Evolutionary conservation across 1,140 invertebrate genomes (phyloP).

Genomic region (Caenorhabditis briggsae): DNA sequence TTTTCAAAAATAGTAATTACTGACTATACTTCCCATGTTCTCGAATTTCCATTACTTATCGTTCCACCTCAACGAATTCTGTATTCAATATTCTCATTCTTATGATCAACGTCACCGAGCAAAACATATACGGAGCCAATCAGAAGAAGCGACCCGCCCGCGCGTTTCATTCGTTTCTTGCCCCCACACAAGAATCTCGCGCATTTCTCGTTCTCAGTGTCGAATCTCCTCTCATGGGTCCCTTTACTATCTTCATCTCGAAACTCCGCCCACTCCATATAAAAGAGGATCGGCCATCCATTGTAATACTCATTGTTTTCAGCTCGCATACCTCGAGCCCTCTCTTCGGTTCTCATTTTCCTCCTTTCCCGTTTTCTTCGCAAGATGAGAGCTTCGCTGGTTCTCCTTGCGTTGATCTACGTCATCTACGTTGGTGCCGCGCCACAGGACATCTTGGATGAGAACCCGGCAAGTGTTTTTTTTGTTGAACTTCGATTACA

Average conservation of each 20-base stretch:
- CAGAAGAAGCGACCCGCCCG: slow-evolving; percentile 9
- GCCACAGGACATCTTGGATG: not conserved
- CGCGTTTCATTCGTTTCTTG: no score
- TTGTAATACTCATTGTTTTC: slow-evolving; percentile 50
- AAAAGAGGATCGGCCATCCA: not conserved
- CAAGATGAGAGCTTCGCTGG: slow-evolving; percentile 16
- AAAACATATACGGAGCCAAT: not conserved
- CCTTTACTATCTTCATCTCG: not conserved
- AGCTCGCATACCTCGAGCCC: slow-evolving; percentile 27
- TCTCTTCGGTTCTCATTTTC: slow-evolving; percentile 31
- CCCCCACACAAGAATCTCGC: not conserved
- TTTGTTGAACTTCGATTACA: no score
- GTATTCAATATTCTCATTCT: not conserved
- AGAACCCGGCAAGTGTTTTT: not conserved
- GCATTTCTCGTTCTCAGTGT: slow-evolving; percentile 22
- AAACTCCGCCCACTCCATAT: slow-evolving; percentile 18
- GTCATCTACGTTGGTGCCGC: not conserved
- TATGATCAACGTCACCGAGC: slow-evolving; percentile 31
- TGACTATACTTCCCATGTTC: not conserved
- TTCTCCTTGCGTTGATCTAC: not conserved
- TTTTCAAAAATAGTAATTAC: not conserved
- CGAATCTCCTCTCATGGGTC: not conserved
- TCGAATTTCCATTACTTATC: not conserved
- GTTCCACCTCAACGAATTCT: not conserved
- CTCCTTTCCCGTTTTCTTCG: not conserved